phyloP scores from a whole-genome alignment of 2,113 vertebrate genomes.

The Phrynosoma platyrhinos region DNA sequence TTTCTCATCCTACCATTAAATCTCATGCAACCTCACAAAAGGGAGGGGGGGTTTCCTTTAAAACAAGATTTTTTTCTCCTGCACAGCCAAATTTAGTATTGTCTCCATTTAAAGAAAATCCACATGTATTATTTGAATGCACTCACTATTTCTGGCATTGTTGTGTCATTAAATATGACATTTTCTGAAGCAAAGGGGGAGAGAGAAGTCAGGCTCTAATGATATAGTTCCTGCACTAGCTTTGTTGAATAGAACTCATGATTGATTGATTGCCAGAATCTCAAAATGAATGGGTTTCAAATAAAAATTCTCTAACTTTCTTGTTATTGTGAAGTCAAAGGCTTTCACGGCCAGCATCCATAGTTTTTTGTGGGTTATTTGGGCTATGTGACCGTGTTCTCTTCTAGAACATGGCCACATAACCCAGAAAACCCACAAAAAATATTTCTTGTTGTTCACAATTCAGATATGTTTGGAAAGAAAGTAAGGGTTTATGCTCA shows the following conservation, averaged over 20 bases:
- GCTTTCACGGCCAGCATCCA: no score
- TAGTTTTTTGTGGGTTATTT: no score
- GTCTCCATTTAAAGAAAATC: conserved; percentile 53
- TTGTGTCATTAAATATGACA: conserved; percentile 68
- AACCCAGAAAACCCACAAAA: no score
- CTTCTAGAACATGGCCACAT: no score
- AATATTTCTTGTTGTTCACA: conserved; percentile 15
- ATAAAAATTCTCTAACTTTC: conserved; percentile 45
- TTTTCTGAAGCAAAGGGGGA: conserved; percentile 52
- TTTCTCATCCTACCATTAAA: not conserved
- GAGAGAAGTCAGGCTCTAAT: conserved; percentile 56
- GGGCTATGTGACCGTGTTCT: no score
- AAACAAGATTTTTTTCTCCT: not conserved
- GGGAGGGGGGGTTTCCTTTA: conserved; percentile 4
- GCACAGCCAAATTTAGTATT: conserved; percentile 32
- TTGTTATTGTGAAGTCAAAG: not conserved
- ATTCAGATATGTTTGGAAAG: conserved; percentile 32
- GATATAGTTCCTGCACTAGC: conserved; percentile 27
- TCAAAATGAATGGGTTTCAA: conserved; percentile 57
- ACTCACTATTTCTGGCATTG: conserved; percentile 48
- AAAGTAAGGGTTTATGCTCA: not conserved
- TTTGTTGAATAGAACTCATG: conserved; percentile 55
- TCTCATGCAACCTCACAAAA: not conserved
- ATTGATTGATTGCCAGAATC: conserved; percentile 51
- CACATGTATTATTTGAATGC: conserved; percentile 48